These are phyloP conservation scores for Phenganax stokvisi DNA, from an alignment of 92 coral and sea anemone genomes.

Conservation along the genomic window DNA sequence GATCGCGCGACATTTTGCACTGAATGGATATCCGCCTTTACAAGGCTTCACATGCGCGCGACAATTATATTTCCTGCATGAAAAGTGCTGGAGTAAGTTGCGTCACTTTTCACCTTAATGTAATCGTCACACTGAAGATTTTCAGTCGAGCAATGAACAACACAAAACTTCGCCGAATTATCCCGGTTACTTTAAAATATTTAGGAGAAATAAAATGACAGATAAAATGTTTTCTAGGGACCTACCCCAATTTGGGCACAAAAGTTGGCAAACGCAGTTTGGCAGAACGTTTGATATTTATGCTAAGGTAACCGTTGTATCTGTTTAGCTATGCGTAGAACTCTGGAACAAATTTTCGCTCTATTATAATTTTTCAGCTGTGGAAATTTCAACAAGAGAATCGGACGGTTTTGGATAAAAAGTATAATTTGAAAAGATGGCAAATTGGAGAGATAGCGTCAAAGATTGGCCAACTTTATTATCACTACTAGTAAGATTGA, in stretches of 20 bases:
- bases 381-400: slow-evolving; percentile 92
- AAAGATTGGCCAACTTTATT: slow-evolving; percentile 93
- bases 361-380: slow-evolving; percentile 38
- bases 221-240: slow-evolving; percentile 48
- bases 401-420: slow-evolving; percentile 64
- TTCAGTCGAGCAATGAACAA: no score
- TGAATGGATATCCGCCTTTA: no score
- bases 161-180: not conserved
- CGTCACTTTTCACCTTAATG: no score
- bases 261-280: slow-evolving; percentile 95
- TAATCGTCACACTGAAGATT: no score
- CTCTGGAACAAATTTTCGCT: not conserved
- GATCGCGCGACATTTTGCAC: no score
- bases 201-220: not conserved
- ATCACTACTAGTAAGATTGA: slow-evolving; percentile 83
- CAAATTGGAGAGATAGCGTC: slow-evolving; percentile 98
- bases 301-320: slow-evolving; percentile 57
- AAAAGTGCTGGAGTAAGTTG: no score
- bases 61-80: no score
- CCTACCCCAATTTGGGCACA: slow-evolving; percentile 93
- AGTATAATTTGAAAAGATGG: slow-evolving; percentile 87
- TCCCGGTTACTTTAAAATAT: not conserved
- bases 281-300: slow-evolving; percentile 95
- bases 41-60: no score
- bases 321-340: not conserved